Evolutionary conservation across 1,140 invertebrate genomes (phyloP).

Genomic region (Tetragonula clypearis): DNA sequence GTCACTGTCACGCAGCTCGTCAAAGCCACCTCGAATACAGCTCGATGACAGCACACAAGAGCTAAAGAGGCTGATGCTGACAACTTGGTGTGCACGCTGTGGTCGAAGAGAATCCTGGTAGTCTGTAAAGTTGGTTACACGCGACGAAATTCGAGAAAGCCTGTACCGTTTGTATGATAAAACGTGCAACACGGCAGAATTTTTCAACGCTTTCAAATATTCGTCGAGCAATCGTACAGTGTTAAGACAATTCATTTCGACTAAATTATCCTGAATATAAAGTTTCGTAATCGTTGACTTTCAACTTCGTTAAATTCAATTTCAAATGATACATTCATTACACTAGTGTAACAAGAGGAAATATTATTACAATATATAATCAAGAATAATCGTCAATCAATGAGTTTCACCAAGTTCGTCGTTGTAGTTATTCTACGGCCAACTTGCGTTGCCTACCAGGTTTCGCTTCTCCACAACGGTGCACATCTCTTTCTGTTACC

Average conservation of each 20-base stretch:
- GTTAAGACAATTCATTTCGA: background rate
- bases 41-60: constrained; percentile 60
- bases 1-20: constrained; percentile 49
- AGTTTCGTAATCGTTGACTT: background rate
- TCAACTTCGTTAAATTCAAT: background rate
- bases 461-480: constrained; percentile 46
- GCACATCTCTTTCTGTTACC: constrained; percentile 44
- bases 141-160: background rate
- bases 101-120: constrained; percentile 59
- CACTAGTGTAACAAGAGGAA: background rate
- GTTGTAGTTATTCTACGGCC: background rate
- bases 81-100: constrained; percentile 60
- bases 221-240: background rate
- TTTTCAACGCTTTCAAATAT: background rate
- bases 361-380: background rate
- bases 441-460: constrained; percentile 37
- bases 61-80: constrained; percentile 65
- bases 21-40: constrained; percentile 26
- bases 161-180: no score
- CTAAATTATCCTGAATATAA: background rate
- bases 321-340: background rate
- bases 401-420: background rate
- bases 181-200: background rate
- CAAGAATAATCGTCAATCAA: background rate
- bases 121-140: no score